Base-by-base conservation (phyloP, 2,113 vertebrate genomes). In the Felis chaus region DNA sequence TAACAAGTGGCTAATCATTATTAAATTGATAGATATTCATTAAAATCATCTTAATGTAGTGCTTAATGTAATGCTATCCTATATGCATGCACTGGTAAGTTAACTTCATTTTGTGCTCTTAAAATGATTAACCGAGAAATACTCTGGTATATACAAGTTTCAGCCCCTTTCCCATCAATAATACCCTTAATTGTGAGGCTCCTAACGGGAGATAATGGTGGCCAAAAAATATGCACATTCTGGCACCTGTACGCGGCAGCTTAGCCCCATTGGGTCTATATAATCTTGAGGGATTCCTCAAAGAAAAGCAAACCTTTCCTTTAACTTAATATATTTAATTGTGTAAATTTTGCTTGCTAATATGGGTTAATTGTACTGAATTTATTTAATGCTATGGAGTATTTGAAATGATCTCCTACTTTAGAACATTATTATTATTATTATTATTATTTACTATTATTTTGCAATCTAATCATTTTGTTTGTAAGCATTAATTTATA, bases 91-190 rank as follows among this genome's bases (percentile, higher is more conserved):
- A 16, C 9, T 89, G 96, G 50, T 31, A 63, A 48, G 36, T 93
- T 92, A 86, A 65, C 6, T 96, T 98, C 63, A 96, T 96, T 97
- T 94, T n/a, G 53, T 80, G 39, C 69, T 97, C 48, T 81, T 97
- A 91, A 95, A 84, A 84, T 90, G 4, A 84, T 92, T 93, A 95
- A 63, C 36, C 80, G 41, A 95, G n/a, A 94, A 96, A 89, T 79
- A 7, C 13, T 65, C 25, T 73, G 15, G n/a, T 85, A 83, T 93
- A 55, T 29, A 84, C 23, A 55, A 92, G 16, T 96, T 90, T 97
- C 61, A 91, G 21, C 27, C 81, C 25, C 19, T 80, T 96, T 79
- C 36, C 29, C 16, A n/a, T 84, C 7, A 89, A 23, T 91, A 91
- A 89, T 31, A 50, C 13, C 0, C 29, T 96, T 80, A 71, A 53